Evolutionary conservation across 2,113 vertebrate genomes (phyloP).

Genomic region (Chloropsis cyanopogon): DNA sequence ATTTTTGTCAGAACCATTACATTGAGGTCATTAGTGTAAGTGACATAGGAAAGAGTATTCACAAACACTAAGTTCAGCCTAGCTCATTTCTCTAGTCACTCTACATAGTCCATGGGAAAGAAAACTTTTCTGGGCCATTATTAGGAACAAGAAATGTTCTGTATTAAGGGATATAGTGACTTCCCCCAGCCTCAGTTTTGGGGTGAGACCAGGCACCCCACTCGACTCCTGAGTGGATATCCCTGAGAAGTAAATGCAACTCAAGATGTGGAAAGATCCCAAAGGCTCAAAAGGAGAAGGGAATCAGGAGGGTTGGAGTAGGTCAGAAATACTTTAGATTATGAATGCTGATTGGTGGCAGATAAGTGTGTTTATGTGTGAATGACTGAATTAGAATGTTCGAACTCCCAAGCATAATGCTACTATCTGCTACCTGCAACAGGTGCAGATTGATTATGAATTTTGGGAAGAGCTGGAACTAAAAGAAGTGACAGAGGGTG

Average conservation of each 20-base stretch:
- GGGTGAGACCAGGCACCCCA: rapidly evolving
- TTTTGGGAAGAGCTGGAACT: neutral
- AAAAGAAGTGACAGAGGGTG: neutral
- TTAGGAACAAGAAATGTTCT: neutral
- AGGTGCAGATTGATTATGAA: neutral
- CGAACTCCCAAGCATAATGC: neutral
- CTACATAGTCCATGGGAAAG: neutral
- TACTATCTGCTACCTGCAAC: neutral
- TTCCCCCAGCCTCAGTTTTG: neutral
- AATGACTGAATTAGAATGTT: neutral
- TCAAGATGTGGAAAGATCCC: neutral
- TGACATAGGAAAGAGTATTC: neutral
- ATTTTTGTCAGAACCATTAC: neutral
- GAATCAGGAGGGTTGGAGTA: neutral
- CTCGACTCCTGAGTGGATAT: neutral
- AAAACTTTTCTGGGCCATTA: neutral
- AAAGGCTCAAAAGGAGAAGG: neutral
- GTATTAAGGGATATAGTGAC: rapidly evolving
- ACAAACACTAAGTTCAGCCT: neutral
- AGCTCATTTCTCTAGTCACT: neutral
- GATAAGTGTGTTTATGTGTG: neutral
- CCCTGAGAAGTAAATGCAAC: neutral
- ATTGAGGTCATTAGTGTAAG: neutral
- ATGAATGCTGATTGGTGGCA: neutral
- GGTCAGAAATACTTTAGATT: neutral